Evolutionary conservation across 2,113 vertebrate species (phyloP).

Genomic region (Opisthocomus hoazin): DNA sequence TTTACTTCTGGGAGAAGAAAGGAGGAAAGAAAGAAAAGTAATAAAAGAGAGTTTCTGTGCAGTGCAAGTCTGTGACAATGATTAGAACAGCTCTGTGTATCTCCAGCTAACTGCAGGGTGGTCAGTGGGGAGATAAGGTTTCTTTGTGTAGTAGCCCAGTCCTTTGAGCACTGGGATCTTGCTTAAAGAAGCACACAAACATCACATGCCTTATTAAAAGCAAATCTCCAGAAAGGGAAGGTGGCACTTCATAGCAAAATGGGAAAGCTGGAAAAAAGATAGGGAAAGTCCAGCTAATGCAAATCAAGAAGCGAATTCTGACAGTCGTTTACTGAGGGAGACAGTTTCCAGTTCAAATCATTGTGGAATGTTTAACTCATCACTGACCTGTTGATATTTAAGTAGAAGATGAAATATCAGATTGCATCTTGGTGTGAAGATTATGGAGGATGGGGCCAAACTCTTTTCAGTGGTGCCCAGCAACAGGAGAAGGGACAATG

Average conservation of each 20-base stretch:
- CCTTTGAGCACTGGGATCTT: neutral
- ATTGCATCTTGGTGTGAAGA: neutral
- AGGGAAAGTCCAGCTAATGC: neutral
- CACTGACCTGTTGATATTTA: neutral
- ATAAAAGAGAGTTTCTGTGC: neutral
- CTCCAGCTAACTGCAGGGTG: neutral
- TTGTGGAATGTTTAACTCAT: neutral
- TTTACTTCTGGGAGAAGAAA: neutral
- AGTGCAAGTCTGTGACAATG: neutral
- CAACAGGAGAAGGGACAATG: too few relatives aligned
- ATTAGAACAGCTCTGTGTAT: neutral
- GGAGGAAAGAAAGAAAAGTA: neutral
- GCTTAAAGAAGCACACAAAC: neutral
- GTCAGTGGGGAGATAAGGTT: neutral
- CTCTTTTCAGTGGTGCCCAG: too few relatives aligned
- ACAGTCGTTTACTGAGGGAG: neutral
- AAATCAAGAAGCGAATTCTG: neutral
- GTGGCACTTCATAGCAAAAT: neutral
- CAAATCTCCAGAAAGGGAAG: neutral
- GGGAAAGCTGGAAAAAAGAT: neutral
- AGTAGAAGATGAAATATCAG: neutral
- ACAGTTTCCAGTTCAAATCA: neutral
- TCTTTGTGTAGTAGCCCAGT: neutral
- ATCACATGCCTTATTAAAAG: neutral
- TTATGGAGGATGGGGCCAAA: too few relatives aligned